Conservation (phyloP, 2,888 invertebrate species). For the Colletes collaris region DNA sequence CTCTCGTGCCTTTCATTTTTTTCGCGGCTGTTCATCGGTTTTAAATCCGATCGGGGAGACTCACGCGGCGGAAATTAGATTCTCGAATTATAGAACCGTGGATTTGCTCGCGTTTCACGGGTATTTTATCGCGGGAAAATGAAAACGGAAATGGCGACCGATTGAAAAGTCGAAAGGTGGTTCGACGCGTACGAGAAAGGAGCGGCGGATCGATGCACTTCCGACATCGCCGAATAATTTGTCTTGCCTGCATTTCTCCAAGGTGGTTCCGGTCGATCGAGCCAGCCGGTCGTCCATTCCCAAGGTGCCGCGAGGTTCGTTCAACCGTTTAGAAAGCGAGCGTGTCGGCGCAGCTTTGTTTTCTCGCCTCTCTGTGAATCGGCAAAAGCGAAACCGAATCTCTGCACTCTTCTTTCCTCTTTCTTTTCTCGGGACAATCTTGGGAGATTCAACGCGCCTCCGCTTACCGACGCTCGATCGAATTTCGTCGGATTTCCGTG, state of each 20-base stretch:
- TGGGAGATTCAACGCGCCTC: constrained; percentile 7
- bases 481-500: constrained; percentile 17
- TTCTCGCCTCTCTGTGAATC: constrained; percentile 64
- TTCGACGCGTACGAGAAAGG: background rate
- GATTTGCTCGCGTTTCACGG: too few species aligned
- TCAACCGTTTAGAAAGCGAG: constrained; percentile 71
- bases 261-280: constrained; percentile 59
- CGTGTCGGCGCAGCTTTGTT: constrained; percentile 60
- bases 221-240: constrained; percentile 42
- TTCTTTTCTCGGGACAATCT: constrained; percentile 9
- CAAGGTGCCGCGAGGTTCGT: constrained; percentile 56
- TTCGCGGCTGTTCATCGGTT: too few species aligned
- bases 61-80: too few species aligned
- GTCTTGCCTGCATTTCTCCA: constrained; percentile 44
- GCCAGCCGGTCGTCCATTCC: constrained; percentile 41
- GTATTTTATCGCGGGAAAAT: background rate
- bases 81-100: too few species aligned
- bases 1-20: background rate
- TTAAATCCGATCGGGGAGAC: too few species aligned
- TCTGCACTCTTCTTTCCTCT: constrained; percentile 20
- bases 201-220: constrained; percentile 22
- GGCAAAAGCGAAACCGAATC: constrained; percentile 62
- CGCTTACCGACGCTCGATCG: constrained; percentile 13
- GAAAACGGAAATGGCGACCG: constrained; percentile 10
- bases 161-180: background rate